Conservation (phyloP, 2,888 invertebrate genomes). For the Hoplodrina blanda region DNA sequence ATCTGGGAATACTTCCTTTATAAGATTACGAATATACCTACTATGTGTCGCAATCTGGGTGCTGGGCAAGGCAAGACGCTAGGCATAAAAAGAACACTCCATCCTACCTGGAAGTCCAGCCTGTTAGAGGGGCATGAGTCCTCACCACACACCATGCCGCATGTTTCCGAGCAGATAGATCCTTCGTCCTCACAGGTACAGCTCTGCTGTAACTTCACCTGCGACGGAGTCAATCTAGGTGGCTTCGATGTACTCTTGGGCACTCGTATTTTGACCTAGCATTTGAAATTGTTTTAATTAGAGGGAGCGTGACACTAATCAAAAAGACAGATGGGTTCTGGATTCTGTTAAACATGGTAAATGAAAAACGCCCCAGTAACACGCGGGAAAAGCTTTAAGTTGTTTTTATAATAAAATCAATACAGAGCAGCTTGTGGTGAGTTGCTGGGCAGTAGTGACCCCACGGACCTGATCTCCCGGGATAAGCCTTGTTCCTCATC, state of each 20-base stretch:
- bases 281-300: background rate
- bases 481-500: no score
- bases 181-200: constrained; percentile 86
- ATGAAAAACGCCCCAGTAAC: no score
- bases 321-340: background rate
- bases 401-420: no score
- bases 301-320: background rate
- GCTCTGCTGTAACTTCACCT: constrained; percentile 80
- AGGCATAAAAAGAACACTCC: background rate
- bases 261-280: constrained; percentile 91
- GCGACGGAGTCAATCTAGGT: constrained; percentile 82
- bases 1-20: no score
- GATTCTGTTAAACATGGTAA: no score
- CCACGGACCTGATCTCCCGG: no score
- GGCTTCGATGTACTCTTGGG: constrained; percentile 89
- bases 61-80: no score
- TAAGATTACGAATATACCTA: no score
- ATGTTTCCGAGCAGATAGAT: constrained; percentile 82
- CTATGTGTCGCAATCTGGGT: no score
- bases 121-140: constrained; percentile 68
- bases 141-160: constrained; percentile 71
- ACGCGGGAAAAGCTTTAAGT: no score
- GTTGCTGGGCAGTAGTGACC: no score
- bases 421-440: no score
- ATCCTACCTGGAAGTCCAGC: constrained; percentile 81